These are phyloP conservation scores for Thripadectes ignobilis DNA, from an alignment of 2,797 vertebrate genomes.

Conservation along the genomic window DNA sequence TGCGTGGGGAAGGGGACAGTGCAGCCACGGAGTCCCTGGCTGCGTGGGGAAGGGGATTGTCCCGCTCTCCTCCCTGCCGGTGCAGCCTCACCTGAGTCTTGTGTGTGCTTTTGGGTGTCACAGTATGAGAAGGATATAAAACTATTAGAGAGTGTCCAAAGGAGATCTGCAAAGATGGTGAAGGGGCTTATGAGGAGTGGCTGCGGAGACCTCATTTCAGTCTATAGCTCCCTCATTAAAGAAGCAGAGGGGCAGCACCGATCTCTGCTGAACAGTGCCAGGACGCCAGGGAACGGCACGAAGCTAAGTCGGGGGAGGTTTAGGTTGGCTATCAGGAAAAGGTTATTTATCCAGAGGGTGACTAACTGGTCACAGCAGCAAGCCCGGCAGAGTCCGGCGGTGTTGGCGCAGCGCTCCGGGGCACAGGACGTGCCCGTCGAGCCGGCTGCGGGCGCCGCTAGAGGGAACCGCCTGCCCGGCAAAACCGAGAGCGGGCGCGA, in stretches of 20 bases:
- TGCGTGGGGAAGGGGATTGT: neutral
- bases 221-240: neutral
- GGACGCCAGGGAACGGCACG: neutral
- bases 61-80: neutral
- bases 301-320: fast-evolving
- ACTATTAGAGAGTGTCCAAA: neutral
- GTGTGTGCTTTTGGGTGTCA: neutral
- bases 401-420: neutral
- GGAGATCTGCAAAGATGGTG: neutral
- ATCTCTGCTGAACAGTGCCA: neutral
- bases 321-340: neutral
- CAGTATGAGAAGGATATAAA: neutral
- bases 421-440: no score
- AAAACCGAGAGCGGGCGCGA: neutral
- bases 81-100: fast-evolving
- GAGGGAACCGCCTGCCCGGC: conserved; percentile 21
- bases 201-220: neutral
- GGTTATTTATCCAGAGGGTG: fast-evolving
- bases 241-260: fast-evolving
- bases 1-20: fast-evolving
- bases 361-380: no score
- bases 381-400: neutral
- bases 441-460: neutral
- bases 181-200: fast-evolving
- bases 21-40: neutral